phyloP scores from a whole-genome alignment of 2,113 vertebrate genomes.

The Ursus arctos region DNA sequence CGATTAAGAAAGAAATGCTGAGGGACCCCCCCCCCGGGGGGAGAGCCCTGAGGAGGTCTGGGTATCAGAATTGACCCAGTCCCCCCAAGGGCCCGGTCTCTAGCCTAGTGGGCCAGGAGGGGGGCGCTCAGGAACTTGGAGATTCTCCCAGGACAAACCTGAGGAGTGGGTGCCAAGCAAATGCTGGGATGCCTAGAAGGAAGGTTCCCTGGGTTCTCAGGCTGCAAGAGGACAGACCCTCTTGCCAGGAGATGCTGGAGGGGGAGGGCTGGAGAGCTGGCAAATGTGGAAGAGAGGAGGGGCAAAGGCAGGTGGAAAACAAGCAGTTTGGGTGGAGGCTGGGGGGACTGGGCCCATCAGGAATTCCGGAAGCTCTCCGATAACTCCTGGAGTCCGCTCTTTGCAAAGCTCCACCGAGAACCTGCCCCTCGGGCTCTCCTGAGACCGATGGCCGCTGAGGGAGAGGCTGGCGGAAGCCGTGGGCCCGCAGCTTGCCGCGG shows the following conservation, averaged over 20 bases:
- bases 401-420: not conserved
- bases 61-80: not conserved
- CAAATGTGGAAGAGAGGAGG: fast-evolving
- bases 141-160: not conserved
- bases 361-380: not conserved
- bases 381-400: not conserved
- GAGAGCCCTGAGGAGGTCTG: not conserved
- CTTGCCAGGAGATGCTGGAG: fast-evolving
- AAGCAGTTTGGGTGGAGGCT: not conserved
- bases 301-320: fast-evolving
- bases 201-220: not conserved
- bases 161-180: not conserved
- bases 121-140: not conserved
- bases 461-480: not conserved
- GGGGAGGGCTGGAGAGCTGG: not conserved
- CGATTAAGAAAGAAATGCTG: not conserved
- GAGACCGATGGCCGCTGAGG: not conserved
- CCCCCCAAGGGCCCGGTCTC: not conserved
- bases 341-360: too few relatives aligned
- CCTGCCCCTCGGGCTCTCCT: not conserved
- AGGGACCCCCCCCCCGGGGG: fast-evolving
- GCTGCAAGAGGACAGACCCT: not conserved
- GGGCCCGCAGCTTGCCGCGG: not conserved
- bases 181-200: not conserved
- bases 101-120: fast-evolving